Percentiles rank a stretch among this genome's conserved stretches.
These are phyloP conservation scores for Pica pica DNA, from an alignment of 2,113 vertebrate genomes.

Conservation along the genomic window DNA sequence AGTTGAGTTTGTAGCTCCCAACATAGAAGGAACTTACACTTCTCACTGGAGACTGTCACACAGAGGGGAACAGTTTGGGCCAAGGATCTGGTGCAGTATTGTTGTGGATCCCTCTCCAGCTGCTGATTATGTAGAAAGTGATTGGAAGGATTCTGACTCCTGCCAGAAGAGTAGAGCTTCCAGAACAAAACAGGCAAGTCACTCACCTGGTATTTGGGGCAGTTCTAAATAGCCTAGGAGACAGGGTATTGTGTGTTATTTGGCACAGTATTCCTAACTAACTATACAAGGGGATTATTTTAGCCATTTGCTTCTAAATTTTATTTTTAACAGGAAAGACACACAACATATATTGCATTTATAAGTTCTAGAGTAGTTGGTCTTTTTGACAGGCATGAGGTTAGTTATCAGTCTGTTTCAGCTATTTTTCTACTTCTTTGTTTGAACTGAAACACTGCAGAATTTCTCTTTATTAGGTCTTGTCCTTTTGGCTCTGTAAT, in stretches of 20 bases:
- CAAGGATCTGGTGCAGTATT: constrained; percentile 97
- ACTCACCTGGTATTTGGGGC: background rate
- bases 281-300: background rate
- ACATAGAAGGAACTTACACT: constrained; percentile 92
- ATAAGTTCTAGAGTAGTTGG: background rate
- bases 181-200: constrained; percentile 79
- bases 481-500: background rate
- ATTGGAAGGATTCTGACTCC: background rate
- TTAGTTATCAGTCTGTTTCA: background rate
- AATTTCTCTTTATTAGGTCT: background rate
- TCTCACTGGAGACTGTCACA: constrained; percentile 98
- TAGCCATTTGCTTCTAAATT: background rate
- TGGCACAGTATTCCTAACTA: background rate
- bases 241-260: background rate
- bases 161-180: constrained; percentile 33
- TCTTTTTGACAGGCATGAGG: background rate
- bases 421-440: background rate
- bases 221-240: background rate
- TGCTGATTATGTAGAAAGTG: constrained; percentile 13
- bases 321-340: background rate
- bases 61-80: constrained; percentile 93
- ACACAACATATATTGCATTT: background rate
- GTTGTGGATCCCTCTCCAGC: constrained; percentile 81
- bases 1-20: constrained; percentile 89
- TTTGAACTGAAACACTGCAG: background rate